Percentiles rank a stretch among this genome's conserved stretches.
Evolutionary conservation across 2,888 invertebrate species (phyloP).

Genomic region (Antitype chi): DNA sequence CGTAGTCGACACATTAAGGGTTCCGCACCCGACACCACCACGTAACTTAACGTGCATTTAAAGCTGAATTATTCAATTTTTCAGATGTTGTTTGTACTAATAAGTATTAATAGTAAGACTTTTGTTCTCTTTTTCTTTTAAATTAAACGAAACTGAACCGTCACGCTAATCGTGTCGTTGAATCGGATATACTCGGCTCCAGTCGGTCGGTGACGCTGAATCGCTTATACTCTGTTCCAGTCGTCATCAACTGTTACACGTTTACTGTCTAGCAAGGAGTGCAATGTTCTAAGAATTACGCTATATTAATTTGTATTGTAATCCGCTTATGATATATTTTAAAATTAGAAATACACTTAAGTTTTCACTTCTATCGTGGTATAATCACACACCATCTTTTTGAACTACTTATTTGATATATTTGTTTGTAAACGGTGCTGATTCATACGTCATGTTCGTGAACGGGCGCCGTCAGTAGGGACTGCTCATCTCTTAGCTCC

Average conservation of each 20-base stretch:
- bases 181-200: background rate
- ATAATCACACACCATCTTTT: background rate
- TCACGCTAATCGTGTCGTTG: background rate
- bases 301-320: background rate
- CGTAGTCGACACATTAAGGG: background rate
- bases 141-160: background rate
- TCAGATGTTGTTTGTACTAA: background rate
- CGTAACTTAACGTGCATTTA: background rate
- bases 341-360: background rate
- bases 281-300: background rate
- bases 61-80: background rate
- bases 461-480: no score
- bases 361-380: background rate
- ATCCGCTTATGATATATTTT: background rate
- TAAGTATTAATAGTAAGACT: background rate
- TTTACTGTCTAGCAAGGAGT: background rate
- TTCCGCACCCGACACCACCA: background rate
- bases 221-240: background rate
- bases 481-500: no score
- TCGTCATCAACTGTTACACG: background rate
- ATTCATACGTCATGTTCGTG: no score
- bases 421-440: background rate
- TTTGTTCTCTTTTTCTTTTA: background rate
- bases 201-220: no score
- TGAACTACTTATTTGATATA: background rate